phyloP scores from a whole-genome alignment of 1,140 invertebrate species.

The Lordiphosa clarofinis region DNA sequence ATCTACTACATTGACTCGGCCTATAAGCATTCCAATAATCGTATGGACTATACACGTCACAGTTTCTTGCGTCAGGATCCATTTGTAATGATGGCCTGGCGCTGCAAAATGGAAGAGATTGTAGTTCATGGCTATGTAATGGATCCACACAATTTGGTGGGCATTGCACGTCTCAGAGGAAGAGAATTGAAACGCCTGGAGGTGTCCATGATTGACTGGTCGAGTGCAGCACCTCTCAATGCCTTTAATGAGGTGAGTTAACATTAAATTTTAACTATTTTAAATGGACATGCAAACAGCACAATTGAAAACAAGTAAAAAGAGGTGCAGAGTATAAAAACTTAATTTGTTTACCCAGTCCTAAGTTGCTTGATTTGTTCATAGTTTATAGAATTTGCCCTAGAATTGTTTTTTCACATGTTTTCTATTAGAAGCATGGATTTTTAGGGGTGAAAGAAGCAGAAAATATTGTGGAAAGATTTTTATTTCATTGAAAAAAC shows the following conservation, averaged over 20 bases:
- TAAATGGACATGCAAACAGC: not conserved
- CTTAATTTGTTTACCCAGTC: too few species aligned
- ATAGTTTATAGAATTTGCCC: too few species aligned
- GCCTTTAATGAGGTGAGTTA: constrained; percentile 66
- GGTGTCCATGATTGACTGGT: constrained; percentile 83
- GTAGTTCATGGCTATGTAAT: constrained; percentile 81
- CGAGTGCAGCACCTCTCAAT: constrained; percentile 30
- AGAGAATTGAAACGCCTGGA: constrained; percentile 83
- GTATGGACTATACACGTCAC: constrained; percentile 40
- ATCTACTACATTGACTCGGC: constrained; percentile 87
- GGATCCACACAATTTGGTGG: constrained; percentile 83
- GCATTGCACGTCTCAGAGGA: constrained; percentile 85
- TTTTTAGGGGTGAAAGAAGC: too few species aligned
- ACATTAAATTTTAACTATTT: not conserved
- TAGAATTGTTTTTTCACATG: too few species aligned
- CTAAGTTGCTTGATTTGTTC: too few species aligned
- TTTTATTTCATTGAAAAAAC: too few species aligned
- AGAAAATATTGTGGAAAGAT: too few species aligned
- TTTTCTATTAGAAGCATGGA: too few species aligned
- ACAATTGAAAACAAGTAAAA: not conserved
- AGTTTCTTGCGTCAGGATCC: constrained; percentile 82
- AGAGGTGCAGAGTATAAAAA: too few species aligned
- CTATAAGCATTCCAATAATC: constrained; percentile 76
- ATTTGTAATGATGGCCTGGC: constrained; percentile 88
- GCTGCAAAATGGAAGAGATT: constrained; percentile 85